Percentiles rank a stretch among this genome's conserved stretches.
Evolutionary conservation across 2,797 vertebrate genomes (phyloP).

Genomic region (Coregonus suidteri): DNA sequence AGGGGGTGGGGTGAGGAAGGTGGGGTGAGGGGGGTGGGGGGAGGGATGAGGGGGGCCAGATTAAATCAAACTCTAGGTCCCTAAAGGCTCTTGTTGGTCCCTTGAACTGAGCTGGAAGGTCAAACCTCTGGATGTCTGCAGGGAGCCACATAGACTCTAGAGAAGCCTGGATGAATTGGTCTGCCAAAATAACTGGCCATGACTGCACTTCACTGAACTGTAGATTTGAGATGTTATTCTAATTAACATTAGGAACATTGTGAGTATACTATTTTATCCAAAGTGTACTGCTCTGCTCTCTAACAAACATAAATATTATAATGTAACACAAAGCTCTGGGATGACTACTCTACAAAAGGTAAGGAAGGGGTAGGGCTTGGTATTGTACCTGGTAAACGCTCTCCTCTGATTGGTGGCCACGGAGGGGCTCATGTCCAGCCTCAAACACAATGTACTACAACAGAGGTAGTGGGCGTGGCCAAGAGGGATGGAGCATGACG

Average conservation of each 20-base stretch:
- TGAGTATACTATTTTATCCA: not conserved
- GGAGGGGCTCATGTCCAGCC: slow-evolving; percentile 98
- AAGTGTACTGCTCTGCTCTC: not conserved
- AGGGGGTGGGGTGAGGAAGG: too few species aligned
- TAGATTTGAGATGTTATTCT: not conserved
- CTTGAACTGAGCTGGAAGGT: slow-evolving; percentile 60
- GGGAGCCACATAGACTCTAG: slow-evolving; percentile 26
- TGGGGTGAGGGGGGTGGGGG: not conserved
- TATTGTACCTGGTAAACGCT: slow-evolving; percentile 99
- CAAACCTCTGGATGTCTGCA: slow-evolving; percentile 47
- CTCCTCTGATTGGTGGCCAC: slow-evolving; percentile 95
- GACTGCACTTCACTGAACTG: slow-evolving; percentile 18
- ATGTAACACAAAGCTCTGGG: slow-evolving; percentile 2
- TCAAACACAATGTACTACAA: slow-evolving; percentile 99
- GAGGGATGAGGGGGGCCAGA: slow-evolving; percentile 30
- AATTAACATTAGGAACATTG: not conserved
- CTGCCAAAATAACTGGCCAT: slow-evolving; percentile 50
- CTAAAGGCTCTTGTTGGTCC: slow-evolving; percentile 49
- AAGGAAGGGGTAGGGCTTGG: slow-evolving; percentile 65
- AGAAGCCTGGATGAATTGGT: slow-evolving; percentile 22
- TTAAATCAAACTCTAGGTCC: slow-evolving; percentile 62
- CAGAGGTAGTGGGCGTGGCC: slow-evolving; percentile 75
- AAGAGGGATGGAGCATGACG: slow-evolving; percentile 54
- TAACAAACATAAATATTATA: not conserved
- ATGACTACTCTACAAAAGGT: slow-evolving; percentile 26